Percentiles rank a stretch among this genome's conserved stretches.
phyloP scores from a whole-genome alignment of 2,888 invertebrate genomes.

The Leucozona laternaria region DNA sequence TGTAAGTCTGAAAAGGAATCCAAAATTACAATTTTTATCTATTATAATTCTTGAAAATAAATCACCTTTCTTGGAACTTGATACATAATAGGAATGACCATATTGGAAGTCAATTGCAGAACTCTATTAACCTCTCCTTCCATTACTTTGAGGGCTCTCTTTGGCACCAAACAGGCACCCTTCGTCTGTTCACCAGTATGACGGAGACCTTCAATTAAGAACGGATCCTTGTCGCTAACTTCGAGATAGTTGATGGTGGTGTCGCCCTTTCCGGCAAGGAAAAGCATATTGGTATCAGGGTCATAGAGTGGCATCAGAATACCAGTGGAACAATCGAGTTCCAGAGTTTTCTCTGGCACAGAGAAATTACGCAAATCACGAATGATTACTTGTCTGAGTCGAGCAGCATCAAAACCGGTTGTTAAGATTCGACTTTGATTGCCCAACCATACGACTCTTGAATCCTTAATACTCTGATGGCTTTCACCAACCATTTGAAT shows the following conservation, averaged over 20 bases:
- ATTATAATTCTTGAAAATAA: not conserved
- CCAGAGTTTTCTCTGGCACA: conserved; percentile 90
- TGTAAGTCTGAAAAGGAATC: conserved; percentile 88
- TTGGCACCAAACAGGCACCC: conserved; percentile 96
- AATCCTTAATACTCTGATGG: conserved; percentile 96
- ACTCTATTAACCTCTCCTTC: conserved; percentile 97
- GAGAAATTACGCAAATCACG: conserved; percentile 93
- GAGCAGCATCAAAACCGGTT: conserved; percentile 95
- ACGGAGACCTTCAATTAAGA: conserved; percentile 93
- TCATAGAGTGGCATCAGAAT: conserved; percentile 97
- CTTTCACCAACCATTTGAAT: conserved; percentile 88
- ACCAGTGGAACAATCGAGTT: conserved; percentile 94
- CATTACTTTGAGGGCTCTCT: conserved; percentile 97
- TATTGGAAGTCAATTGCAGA: conserved; percentile 92
- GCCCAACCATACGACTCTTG: conserved; percentile 95
- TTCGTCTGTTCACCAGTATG: conserved; percentile 98
- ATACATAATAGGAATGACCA: conserved; percentile 96
- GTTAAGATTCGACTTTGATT: conserved; percentile 92
- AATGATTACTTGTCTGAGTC: conserved; percentile 94
- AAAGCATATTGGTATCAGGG: conserved; percentile 97
- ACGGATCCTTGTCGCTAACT: conserved; percentile 94
- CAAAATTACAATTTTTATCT: not conserved
- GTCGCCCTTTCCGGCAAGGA: conserved; percentile 97
- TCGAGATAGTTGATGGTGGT: conserved; percentile 96
- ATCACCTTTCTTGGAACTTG: conserved; percentile 95